Conservation (phyloP, 2,888 invertebrate species). For the Timema cristinae region DNA sequence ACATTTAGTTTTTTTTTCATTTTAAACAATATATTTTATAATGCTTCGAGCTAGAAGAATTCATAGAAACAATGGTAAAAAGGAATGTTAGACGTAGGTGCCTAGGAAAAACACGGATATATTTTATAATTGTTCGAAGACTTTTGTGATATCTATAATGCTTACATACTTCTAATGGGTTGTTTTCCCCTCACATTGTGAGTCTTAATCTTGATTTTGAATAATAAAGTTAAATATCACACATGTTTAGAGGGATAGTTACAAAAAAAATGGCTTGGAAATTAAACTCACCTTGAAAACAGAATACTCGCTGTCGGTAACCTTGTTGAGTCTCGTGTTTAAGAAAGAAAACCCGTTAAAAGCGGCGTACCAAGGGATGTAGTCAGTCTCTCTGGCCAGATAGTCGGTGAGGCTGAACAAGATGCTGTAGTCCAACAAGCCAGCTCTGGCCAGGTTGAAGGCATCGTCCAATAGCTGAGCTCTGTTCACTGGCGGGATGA, state of each 20-base stretch:
- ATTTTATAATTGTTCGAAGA: no score
- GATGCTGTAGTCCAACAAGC: background rate
- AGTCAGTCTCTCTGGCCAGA: constrained; percentile 11
- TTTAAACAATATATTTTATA: no score
- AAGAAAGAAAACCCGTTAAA: background rate
- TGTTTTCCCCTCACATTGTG: constrained; percentile 39
- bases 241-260: no score
- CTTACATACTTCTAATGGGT: no score
- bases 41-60: no score
- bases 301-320: background rate
- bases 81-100: no score
- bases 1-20: no score
- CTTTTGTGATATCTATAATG: no score
- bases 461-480: constrained; percentile 54
- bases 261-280: no score
- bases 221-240: constrained; percentile 3
- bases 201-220: background rate
- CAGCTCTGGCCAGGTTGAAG: constrained; percentile 38
- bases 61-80: no score
- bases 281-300: constrained; percentile 10
- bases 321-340: background rate
- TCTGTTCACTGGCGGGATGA: constrained; percentile 48
- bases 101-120: no score
- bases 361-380: constrained; percentile 12
- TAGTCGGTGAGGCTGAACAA: constrained; percentile 1